Evolutionary conservation across 2,113 vertebrate genomes (phyloP).

Genomic region (Prolemur simus): DNA sequence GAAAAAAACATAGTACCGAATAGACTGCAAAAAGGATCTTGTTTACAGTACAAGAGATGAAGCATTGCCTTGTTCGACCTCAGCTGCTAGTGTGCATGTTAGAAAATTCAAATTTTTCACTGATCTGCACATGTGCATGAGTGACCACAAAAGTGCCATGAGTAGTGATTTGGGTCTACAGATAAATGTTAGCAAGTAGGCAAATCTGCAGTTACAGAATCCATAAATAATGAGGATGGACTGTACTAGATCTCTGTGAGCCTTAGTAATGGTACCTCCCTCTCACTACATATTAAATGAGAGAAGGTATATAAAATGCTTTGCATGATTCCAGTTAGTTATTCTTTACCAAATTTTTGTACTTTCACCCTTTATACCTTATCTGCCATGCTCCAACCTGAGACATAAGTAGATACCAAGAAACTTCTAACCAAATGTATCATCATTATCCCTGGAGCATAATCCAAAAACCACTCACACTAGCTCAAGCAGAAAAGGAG

Average conservation of each 20-base stretch:
- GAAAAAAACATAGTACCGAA: neutral
- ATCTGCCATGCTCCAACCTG: neutral
- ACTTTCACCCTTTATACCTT: neutral
- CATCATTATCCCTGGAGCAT: neutral
- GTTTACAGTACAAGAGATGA: neutral
- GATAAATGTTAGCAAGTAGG: neutral
- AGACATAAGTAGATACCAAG: neutral
- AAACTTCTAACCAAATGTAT: neutral
- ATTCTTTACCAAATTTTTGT: neutral
- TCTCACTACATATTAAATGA: neutral
- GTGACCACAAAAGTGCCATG: neutral
- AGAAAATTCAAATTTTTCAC: neutral
- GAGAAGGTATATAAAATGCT: neutral
- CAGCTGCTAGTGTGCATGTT: neutral
- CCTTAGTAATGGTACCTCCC: neutral
- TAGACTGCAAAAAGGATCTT: neutral
- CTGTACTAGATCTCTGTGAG: neutral
- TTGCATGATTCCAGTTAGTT: neutral
- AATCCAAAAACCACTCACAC: conserved; percentile 1
- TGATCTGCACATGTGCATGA: neutral
- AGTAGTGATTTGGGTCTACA: neutral
- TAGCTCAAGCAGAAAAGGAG: conserved; percentile 15
- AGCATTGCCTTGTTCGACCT: neutral
- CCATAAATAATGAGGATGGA: neutral
- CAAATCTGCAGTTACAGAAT: conserved; percentile 9